Percentiles rank a stretch among this genome's conserved stretches.
phyloP scores from a whole-genome alignment of 2,888 invertebrate species.

The Caradrina clavipalpis region DNA sequence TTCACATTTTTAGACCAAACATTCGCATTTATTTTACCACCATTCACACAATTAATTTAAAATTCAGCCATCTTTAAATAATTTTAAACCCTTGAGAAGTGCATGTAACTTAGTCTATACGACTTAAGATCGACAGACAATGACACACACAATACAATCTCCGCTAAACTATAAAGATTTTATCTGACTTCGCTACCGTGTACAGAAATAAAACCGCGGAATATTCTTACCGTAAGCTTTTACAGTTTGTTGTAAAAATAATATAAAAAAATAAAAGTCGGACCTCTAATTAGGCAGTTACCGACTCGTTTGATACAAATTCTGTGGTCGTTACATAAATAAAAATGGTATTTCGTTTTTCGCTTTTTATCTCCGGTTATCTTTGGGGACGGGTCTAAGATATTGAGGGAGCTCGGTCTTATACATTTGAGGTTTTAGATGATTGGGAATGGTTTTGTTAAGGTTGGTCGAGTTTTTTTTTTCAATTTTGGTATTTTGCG shows the following conservation, averaged over 20 bases:
- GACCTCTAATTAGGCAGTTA: slow-evolving; percentile 73
- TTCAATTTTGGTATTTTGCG: neutral
- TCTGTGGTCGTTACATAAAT: slow-evolving; percentile 67
- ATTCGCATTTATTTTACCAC: neutral
- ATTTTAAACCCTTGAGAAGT: slow-evolving; percentile 26
- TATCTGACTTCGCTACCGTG: slow-evolving; percentile 61
- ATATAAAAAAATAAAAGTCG: slow-evolving; percentile 61
- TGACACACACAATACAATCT: slow-evolving; percentile 38
- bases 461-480: neutral
- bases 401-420: slow-evolving; percentile 40
- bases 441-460: slow-evolving; percentile 20
- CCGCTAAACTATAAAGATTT: slow-evolving; percentile 58
- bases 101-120: slow-evolving; percentile 12
- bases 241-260: slow-evolving; percentile 59
- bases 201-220: slow-evolving; percentile 52
- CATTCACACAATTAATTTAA: slow-evolving; percentile 22
- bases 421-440: slow-evolving; percentile 50
- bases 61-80: slow-evolving; percentile 4
- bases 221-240: slow-evolving; percentile 62
- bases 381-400: slow-evolving; percentile 55
- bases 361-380: slow-evolving; percentile 47
- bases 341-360: slow-evolving; percentile 37
- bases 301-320: slow-evolving; percentile 71
- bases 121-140: slow-evolving; percentile 30
- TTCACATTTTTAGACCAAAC: neutral